These are phyloP conservation scores for Micoletzkya japonica DNA, from an alignment of 2,888 invertebrate genomes.

Conservation along the genomic window DNA sequence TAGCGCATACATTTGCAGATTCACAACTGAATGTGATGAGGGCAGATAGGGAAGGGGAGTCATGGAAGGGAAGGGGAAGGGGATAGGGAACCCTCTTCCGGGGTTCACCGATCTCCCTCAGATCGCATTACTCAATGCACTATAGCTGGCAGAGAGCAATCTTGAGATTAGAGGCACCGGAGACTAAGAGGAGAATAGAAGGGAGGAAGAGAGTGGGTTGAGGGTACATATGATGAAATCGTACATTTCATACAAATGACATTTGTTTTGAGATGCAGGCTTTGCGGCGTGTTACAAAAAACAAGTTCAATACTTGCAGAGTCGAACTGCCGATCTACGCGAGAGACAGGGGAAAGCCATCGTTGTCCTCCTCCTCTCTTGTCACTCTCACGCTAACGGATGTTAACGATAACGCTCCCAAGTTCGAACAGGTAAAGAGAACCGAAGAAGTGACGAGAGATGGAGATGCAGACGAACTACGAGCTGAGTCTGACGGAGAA, in stretches of 20 bases:
- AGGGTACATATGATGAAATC: no score
- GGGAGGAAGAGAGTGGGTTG: background rate
- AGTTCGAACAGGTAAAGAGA: slow-evolving; percentile 71
- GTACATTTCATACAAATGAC: no score
- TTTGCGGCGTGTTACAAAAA: background rate
- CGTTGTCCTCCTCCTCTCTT: slow-evolving; percentile 75
- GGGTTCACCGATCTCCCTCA: background rate
- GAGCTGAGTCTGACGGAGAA: slow-evolving; percentile 89
- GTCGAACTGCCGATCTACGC: slow-evolving; percentile 80
- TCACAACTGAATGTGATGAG: background rate
- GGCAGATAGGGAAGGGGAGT: background rate
- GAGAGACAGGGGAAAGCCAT: slow-evolving; percentile 80
- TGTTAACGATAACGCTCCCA: slow-evolving; percentile 74
- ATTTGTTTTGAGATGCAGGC: background rate
- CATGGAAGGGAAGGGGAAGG: background rate
- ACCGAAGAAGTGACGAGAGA: background rate
- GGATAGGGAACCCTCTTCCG: background rate
- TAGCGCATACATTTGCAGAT: background rate
- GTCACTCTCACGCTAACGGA: slow-evolving; percentile 78
- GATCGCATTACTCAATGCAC: slow-evolving; percentile 25
- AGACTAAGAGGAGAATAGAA: background rate
- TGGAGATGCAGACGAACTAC: slow-evolving; percentile 73
- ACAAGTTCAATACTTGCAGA: slow-evolving; percentile 41
- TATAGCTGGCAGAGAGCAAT: slow-evolving; percentile 5
- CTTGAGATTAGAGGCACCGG: slow-evolving; percentile 20